phyloP scores from a whole-genome alignment of 2,797 vertebrate genomes.

The Chiloscyllium punctatum region DNA sequence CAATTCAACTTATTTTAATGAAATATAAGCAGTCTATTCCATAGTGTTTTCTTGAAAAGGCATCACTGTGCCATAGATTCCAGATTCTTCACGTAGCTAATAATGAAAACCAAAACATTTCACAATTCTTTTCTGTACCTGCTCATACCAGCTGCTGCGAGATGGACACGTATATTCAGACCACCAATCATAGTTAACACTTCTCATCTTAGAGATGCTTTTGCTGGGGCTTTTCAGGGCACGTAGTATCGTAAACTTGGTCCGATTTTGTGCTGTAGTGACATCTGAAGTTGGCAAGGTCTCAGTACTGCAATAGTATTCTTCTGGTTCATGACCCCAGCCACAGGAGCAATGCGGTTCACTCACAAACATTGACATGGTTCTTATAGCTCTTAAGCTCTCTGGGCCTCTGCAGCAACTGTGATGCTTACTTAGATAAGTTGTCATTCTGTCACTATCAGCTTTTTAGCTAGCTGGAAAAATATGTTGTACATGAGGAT shows the following conservation, averaged over 20 bases:
- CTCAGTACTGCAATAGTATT: constrained; percentile 50
- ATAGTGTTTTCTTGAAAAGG: background rate
- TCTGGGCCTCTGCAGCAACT: constrained; percentile 62
- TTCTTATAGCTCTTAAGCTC: constrained; percentile 48
- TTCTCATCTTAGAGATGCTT: constrained; percentile 53
- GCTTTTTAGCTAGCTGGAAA: constrained; percentile 34
- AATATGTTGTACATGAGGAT: constrained; percentile 37
- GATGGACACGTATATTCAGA: constrained; percentile 61
- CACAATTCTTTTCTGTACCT: constrained; percentile 57
- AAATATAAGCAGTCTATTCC: background rate
- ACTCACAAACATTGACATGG: constrained; percentile 46
- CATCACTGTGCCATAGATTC: background rate
- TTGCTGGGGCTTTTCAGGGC: constrained; percentile 63
- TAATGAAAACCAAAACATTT: background rate
- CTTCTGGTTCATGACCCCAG: constrained; percentile 63
- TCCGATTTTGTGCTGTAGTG: constrained; percentile 59
- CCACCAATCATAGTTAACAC: constrained; percentile 65
- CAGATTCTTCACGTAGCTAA: background rate
- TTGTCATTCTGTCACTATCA: constrained; percentile 59
- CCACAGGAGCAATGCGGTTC: constrained; percentile 63
- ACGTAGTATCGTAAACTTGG: constrained; percentile 55
- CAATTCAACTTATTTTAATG: background rate
- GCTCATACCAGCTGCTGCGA: constrained; percentile 63
- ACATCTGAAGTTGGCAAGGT: constrained; percentile 49
- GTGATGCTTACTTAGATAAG: constrained; percentile 68